Conservation (phyloP, 1,140 invertebrate genomes). For the Magallana angulata region DNA sequence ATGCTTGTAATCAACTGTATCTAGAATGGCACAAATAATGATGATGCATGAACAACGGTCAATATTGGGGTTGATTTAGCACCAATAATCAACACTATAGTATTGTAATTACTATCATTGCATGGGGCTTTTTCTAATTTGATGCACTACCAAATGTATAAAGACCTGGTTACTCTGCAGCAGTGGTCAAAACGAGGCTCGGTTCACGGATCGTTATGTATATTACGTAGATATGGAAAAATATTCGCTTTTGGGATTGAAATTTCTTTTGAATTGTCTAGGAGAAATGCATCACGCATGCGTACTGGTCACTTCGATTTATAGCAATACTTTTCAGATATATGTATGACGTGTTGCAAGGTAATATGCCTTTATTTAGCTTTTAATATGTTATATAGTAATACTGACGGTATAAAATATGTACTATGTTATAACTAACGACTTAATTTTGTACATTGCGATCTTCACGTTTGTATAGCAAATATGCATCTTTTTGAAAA, state of each 20-base stretch:
- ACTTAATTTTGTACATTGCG: too few relatives aligned
- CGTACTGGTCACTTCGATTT: conserved; percentile 25
- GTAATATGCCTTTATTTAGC: conserved; percentile 1
- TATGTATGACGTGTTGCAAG: conserved; percentile 24
- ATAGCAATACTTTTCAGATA: background rate
- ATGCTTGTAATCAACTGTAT: too few relatives aligned
- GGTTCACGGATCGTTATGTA: too few relatives aligned
- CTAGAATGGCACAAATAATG: background rate
- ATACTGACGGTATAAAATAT: background rate
- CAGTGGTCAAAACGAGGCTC: too few relatives aligned
- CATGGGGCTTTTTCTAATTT: background rate
- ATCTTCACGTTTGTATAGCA: too few relatives aligned
- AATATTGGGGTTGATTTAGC: background rate
- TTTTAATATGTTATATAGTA: background rate
- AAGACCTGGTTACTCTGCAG: too few relatives aligned
- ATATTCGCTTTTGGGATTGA: background rate
- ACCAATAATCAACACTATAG: background rate
- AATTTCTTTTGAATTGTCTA: background rate
- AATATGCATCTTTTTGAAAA: background rate
- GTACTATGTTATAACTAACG: too few relatives aligned
- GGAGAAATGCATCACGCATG: conserved; percentile 37
- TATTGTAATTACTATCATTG: background rate
- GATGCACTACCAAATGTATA: too few relatives aligned
- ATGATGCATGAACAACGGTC: background rate
- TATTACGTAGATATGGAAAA: background rate